Conservation (phyloP, 2,797 vertebrate species). For the Staurois parvus region DNA sequence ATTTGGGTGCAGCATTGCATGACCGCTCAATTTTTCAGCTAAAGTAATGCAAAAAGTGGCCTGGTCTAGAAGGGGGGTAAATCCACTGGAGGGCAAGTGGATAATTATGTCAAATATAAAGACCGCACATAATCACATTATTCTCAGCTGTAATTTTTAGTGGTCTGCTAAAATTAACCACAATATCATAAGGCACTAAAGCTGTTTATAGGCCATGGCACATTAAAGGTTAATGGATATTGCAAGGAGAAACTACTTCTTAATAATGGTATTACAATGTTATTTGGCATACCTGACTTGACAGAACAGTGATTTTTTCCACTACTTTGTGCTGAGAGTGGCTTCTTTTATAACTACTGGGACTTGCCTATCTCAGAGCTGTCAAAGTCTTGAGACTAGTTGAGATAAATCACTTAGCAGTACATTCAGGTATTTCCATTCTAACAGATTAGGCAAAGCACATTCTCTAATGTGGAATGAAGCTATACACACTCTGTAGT, state of each 20-base stretch:
- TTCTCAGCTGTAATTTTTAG: not conserved
- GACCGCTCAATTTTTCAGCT: too few relatives aligned
- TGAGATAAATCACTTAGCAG: slow-evolving; percentile 72
- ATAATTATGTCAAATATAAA: not conserved
- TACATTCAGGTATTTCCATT: slow-evolving; percentile 65
- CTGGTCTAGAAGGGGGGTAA: too few relatives aligned
- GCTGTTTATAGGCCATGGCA: slow-evolving; percentile 6
- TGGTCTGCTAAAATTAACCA: not conserved
- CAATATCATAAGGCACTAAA: not conserved
- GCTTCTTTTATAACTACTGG: slow-evolving; percentile 65
- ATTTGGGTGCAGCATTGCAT: too few relatives aligned
- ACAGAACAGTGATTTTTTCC: slow-evolving; percentile 63
- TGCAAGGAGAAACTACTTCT: slow-evolving; percentile 59
- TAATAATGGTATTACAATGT: slow-evolving; percentile 61
- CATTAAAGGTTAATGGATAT: slow-evolving; percentile 56
- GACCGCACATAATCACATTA: not conserved
- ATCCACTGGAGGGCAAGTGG: too few relatives aligned
- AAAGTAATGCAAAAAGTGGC: too few relatives aligned
- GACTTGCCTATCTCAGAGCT: slow-evolving; percentile 66
- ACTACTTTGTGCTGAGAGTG: slow-evolving; percentile 64
- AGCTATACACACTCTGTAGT: not conserved
- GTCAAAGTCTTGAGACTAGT: slow-evolving; percentile 68
- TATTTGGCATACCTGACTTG: slow-evolving; percentile 52
- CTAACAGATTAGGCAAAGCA: slow-evolving; percentile 66
- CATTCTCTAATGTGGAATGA: slow-evolving; percentile 56